These are phyloP conservation scores for Drosophila suboccidentalis DNA, from an alignment of 2,888 invertebrate genomes.

Conservation along the genomic window DNA sequence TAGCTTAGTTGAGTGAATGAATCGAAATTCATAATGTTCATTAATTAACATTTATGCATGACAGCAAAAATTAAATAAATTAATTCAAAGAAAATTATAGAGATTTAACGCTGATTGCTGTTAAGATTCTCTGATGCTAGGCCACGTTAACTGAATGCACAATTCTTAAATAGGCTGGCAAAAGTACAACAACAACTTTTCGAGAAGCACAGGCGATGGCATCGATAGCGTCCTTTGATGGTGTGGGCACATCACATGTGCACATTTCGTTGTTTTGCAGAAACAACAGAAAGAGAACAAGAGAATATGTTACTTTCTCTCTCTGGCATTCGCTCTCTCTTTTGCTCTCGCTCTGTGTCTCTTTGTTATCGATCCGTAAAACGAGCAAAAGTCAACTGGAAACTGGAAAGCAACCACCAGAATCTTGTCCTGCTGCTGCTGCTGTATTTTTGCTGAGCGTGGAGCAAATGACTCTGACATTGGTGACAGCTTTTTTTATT, in stretches of 20 bases:
- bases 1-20: neutral
- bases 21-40: neutral
- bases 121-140: constrained; percentile 35
- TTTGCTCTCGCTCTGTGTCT: constrained; percentile 11
- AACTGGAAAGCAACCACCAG: constrained; percentile 77
- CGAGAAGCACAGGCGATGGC: constrained; percentile 10
- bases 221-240: constrained; percentile 53
- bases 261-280: constrained; percentile 70
- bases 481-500: constrained; percentile 48
- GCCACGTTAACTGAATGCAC: constrained; percentile 76
- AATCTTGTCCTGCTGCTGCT: constrained; percentile 42
- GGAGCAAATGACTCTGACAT: constrained; percentile 57
- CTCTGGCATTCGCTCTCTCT: constrained; percentile 8
- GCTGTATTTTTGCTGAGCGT: constrained; percentile 22
- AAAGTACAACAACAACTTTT: constrained; percentile 40
- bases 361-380: constrained; percentile 69
- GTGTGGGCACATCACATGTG: constrained; percentile 73
- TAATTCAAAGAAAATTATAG: constrained; percentile 70
- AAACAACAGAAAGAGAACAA: constrained; percentile 37
- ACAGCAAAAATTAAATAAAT: constrained; percentile 68
- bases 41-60: constrained; percentile 58
- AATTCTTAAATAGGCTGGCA: constrained; percentile 75
- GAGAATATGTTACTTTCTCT: constrained; percentile 2
- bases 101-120: constrained; percentile 68
- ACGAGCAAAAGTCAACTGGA: constrained; percentile 77